Conservation (phyloP, 2,888 invertebrate species). For the Agrochola macilenta region DNA sequence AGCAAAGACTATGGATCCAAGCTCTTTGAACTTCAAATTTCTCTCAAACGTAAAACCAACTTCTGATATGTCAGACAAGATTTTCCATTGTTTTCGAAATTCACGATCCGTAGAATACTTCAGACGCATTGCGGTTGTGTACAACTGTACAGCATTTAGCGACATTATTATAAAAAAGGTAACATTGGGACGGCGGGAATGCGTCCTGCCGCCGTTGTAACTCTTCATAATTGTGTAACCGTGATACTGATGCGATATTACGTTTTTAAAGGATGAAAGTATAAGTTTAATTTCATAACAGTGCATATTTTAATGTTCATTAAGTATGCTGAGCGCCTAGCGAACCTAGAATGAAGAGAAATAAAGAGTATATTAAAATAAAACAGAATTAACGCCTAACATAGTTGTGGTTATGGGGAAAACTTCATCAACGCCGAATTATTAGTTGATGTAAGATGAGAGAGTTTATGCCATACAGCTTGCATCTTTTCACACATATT, state of each 20-base stretch:
- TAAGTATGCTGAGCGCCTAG: conserved; percentile 13
- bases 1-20: background rate
- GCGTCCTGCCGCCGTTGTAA: conserved; percentile 26
- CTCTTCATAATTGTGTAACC: conserved; percentile 38
- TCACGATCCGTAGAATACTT: conserved; percentile 15
- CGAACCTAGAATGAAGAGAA: conserved; percentile 3
- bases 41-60: conserved; percentile 3
- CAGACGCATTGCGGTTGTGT: conserved; percentile 26
- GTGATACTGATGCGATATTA: conserved; percentile 35
- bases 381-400: conserved; percentile 2
- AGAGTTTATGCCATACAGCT: background rate
- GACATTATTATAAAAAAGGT: conserved; percentile 45
- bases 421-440: conserved; percentile 9
- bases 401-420: background rate
- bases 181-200: conserved; percentile 33
- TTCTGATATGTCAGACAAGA: conserved; percentile 3
- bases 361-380: conserved; percentile 13
- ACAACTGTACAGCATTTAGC: conserved; percentile 33
- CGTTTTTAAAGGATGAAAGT: conserved; percentile 24
- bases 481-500: background rate
- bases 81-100: conserved; percentile 19
- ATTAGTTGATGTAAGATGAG: background rate
- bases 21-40: conserved; percentile 4
- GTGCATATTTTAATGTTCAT: conserved; percentile 13
- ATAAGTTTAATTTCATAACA: conserved; percentile 40